Conservation (phyloP, 1,140 invertebrate species). For the Zeugodacus cucurbitae region DNA sequence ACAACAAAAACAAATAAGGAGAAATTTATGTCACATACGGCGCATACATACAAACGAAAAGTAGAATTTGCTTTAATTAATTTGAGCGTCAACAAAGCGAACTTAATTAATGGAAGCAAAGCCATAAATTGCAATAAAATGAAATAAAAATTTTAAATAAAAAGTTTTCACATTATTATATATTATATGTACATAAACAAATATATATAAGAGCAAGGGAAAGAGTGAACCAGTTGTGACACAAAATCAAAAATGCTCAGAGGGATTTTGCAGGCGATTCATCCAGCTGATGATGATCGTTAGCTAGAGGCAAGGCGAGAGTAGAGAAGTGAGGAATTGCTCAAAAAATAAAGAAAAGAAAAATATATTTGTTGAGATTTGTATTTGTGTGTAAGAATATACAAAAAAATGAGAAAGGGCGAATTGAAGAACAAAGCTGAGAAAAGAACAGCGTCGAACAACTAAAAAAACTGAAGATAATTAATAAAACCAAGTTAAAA, state of each 20-base stretch:
- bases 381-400: too few species aligned
- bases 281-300: neutral
- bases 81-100: neutral
- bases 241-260: neutral
- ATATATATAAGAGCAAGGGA: neutral
- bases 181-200: neutral
- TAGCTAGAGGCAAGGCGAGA: neutral
- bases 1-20: neutral
- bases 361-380: neutral
- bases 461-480: too few species aligned
- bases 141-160: neutral
- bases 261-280: neutral
- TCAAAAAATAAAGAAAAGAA: neutral
- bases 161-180: neutral
- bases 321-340: neutral
- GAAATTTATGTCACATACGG: neutral
- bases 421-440: too few species aligned
- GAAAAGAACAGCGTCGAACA: too few species aligned
- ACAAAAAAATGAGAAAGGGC: too few species aligned
- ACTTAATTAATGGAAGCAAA: neutral
- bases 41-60: neutral
- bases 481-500: too few species aligned
- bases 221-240: neutral
- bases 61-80: neutral
- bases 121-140: neutral